phyloP scores from a whole-genome alignment of 2,888 invertebrate species.

The Melikaiella ostensackeni region DNA sequence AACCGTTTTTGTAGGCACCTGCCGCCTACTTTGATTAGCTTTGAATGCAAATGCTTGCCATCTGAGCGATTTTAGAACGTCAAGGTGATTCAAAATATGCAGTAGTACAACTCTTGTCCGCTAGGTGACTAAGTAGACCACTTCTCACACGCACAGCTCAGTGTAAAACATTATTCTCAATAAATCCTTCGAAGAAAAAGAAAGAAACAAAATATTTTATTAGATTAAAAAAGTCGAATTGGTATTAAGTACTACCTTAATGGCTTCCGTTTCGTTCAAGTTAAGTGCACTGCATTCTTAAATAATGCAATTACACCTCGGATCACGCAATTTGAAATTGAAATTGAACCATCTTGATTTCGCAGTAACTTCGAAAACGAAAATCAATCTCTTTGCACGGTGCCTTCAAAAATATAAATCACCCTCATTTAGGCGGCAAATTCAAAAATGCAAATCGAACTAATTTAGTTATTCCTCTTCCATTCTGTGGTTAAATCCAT shows the following conservation, averaged over 20 bases:
- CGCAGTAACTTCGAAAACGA: neutral
- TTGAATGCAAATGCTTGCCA: too few species aligned
- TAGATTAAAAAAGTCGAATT: neutral
- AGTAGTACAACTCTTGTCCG: neutral
- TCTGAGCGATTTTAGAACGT: too few species aligned
- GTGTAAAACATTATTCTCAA: neutral
- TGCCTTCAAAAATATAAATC: conserved; percentile 16
- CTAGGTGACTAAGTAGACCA: neutral
- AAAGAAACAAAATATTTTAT: neutral
- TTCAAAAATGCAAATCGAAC: conserved; percentile 30
- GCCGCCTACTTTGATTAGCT: too few species aligned
- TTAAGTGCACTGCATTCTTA: conserved; percentile 3
- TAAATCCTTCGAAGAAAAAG: neutral
- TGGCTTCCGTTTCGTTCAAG: conserved; percentile 28
- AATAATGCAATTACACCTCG: conserved; percentile 26
- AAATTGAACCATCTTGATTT: conserved; percentile 1
- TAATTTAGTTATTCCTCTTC: neutral
- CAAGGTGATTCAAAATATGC: too few species aligned
- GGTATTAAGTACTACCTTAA: conserved; percentile 9
- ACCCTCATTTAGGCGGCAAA: conserved; percentile 23
- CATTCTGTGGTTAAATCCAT: neutral
- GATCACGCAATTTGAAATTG: conserved; percentile 28
- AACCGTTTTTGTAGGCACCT: too few species aligned
- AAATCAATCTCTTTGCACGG: conserved; percentile 7
- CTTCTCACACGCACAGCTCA: neutral